Conservation (phyloP, 2,113 vertebrate genomes). For the Oriolus oriolus region DNA sequence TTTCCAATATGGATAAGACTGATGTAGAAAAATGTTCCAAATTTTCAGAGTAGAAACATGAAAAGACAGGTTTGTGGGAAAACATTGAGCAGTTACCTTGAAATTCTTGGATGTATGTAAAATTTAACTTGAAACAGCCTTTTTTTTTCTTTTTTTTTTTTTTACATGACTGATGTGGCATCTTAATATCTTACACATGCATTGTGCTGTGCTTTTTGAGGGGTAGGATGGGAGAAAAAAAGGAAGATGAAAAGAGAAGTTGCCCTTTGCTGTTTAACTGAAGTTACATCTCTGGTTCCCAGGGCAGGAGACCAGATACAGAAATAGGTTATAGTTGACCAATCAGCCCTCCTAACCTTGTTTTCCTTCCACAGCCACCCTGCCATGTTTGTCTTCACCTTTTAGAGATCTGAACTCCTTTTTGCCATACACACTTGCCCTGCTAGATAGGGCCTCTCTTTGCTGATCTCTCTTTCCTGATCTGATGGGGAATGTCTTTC, state of each 20-base stretch:
- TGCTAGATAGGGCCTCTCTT: neutral
- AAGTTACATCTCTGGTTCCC: neutral
- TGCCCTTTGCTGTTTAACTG: neutral
- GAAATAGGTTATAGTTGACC: neutral
- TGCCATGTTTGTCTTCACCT: neutral
- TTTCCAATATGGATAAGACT: neutral
- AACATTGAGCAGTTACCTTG: neutral
- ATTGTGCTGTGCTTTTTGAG: neutral
- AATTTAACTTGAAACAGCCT: neutral
- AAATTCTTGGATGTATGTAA: neutral
- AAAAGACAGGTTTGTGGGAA: neutral
- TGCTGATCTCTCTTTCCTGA: neutral
- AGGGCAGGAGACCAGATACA: neutral
- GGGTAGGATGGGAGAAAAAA: neutral
- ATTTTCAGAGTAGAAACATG: neutral
- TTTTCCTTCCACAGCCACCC: neutral
- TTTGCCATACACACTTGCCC: neutral
- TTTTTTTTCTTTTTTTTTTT: neutral
- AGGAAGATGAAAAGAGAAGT: neutral
- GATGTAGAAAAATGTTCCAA: neutral
- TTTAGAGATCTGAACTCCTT: neutral
- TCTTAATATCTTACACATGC: neutral
- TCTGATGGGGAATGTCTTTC: neutral
- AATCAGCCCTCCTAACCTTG: neutral
- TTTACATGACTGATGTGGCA: rapidly evolving